A percentile compares a stretch with the other conserved stretches of the same genome.
Evolutionary conservation across 1,140 invertebrate species (phyloP).

Genomic region (Chrysomallon squamiferum): DNA sequence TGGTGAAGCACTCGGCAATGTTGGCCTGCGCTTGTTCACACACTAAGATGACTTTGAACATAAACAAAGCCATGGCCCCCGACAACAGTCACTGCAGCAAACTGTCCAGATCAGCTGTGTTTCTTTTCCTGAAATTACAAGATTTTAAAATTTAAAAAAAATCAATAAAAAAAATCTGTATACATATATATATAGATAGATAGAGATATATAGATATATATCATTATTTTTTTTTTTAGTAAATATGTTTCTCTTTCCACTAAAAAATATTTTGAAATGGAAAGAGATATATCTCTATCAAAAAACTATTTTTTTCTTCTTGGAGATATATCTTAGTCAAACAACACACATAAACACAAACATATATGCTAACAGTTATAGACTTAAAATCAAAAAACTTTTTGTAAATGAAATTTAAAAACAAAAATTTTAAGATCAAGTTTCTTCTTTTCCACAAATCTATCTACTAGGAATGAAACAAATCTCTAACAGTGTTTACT

Average conservation of each 20-base stretch:
- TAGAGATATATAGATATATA: not conserved
- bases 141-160: not conserved
- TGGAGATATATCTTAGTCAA: not conserved
- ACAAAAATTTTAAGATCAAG: too few species aligned
- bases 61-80: conserved; percentile 1
- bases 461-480: too few species aligned
- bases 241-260: not conserved
- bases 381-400: too few species aligned
- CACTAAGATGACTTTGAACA: conserved; percentile 15
- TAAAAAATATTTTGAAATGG: not conserved
- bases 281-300: not conserved
- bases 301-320: not conserved
- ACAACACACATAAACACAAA: not conserved
- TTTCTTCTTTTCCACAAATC: too few species aligned
- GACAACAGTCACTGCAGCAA: conserved; percentile 22
- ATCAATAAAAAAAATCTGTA: not conserved
- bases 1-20: not conserved
- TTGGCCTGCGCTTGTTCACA: conserved; percentile 9
- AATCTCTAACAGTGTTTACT: too few species aligned
- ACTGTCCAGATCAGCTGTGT: conserved; percentile 15
- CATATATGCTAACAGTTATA: too few species aligned
- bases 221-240: not conserved
- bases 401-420: too few species aligned
- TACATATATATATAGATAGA: not conserved
- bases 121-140: conserved; percentile 16